Percentiles rank a stretch among this genome's conserved stretches.
These are phyloP conservation scores for Haplochromis vanheusdeni DNA, from an alignment of 2,113 vertebrate genomes.

Conservation along the genomic window DNA sequence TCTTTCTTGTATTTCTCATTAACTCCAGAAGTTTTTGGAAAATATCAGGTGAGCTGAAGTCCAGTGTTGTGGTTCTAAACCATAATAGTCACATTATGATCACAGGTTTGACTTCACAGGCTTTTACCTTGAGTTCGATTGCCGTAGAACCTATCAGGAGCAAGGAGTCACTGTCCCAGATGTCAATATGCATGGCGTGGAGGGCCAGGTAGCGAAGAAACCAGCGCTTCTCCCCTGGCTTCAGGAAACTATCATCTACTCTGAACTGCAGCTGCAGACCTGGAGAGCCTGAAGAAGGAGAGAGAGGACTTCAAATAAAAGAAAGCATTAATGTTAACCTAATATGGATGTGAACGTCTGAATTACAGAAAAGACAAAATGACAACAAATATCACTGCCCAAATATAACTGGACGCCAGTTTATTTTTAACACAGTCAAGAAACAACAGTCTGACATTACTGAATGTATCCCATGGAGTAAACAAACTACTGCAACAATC, in stretches of 20 bases:
- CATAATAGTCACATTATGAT: not conserved
- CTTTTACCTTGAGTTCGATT: conserved; percentile 81
- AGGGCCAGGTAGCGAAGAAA: conserved; percentile 82
- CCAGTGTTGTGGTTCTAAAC: not conserved
- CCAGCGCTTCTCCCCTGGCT: conserved; percentile 77
- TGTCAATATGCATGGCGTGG: conserved; percentile 84
- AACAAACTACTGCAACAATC: not conserved
- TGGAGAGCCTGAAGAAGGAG: conserved; percentile 63
- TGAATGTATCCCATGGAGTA: not conserved
- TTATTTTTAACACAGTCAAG: not conserved
- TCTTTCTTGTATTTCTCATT: not conserved
- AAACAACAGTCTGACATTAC: not conserved
- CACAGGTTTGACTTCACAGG: not conserved
- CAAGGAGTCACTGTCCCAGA: conserved; percentile 91
- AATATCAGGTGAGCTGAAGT: not conserved
- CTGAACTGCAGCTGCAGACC: conserved; percentile 83
- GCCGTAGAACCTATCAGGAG: conserved; percentile 86
- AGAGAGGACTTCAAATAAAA: not conserved
- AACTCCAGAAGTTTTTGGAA: not conserved
- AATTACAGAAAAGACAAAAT: not conserved
- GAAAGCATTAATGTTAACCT: not conserved
- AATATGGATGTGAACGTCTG: not conserved
- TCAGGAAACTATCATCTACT: conserved; percentile 77
- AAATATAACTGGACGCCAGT: not conserved
- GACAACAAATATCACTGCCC: not conserved